These are phyloP conservation scores for Stenolophus ochropezus DNA, from an alignment of 2,888 invertebrate genomes.

Conservation along the genomic window DNA sequence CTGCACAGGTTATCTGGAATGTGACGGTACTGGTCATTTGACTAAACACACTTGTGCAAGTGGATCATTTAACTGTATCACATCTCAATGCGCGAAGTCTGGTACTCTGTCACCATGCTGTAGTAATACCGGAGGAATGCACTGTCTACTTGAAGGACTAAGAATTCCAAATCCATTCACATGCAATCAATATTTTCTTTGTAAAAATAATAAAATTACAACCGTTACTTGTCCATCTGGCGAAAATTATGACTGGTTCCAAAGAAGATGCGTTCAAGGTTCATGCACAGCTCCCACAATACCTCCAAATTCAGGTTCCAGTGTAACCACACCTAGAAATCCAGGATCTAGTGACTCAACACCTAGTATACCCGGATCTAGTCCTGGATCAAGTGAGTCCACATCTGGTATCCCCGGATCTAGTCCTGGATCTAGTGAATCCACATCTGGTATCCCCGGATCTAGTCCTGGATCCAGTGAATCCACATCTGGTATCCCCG, in stretches of 20 bases:
- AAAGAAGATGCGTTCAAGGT: neutral
- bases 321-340: neutral
- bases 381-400: neutral
- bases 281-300: neutral
- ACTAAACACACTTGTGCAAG: neutral
- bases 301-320: neutral
- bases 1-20: neutral
- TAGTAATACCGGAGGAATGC: neutral
- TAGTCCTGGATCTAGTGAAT: too few relatives aligned
- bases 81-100: neutral
- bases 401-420: too few relatives aligned
- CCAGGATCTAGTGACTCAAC: neutral
- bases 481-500: too few relatives aligned
- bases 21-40: neutral
- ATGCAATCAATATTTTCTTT: slow-evolving; percentile 23
- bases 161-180: slow-evolving; percentile 27
- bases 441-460: neutral
- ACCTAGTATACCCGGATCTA: neutral
- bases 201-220: neutral
- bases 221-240: slow-evolving; percentile 20
- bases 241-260: slow-evolving; percentile 18
- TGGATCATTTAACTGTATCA: neutral
- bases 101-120: neutral
- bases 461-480: neutral
- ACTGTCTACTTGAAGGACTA: slow-evolving; percentile 20